Percentiles rank a stretch among this genome's conserved stretches.
These are phyloP conservation scores for Tokudaia tokunoshimensis DNA, from an alignment of 2,797 vertebrate genomes.

Conservation along the genomic window DNA sequence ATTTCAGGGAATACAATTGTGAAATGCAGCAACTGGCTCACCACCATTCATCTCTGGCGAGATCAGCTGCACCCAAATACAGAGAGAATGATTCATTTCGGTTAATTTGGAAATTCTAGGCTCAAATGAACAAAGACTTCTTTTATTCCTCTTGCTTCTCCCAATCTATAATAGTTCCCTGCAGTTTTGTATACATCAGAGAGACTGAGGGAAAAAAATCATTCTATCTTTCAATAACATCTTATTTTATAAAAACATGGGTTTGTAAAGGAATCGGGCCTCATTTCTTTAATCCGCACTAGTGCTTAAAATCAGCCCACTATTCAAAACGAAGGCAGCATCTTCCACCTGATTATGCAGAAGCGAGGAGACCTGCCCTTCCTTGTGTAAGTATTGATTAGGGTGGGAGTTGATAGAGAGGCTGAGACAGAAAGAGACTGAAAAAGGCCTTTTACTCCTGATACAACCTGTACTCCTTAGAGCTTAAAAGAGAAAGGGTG, in stretches of 20 bases:
- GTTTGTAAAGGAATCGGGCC: slow-evolving; percentile 78
- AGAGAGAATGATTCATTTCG: slow-evolving; percentile 68
- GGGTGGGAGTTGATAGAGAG: slow-evolving; percentile 72
- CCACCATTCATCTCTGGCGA: slow-evolving; percentile 23
- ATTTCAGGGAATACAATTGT: slow-evolving; percentile 54
- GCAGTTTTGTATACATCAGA: slow-evolving; percentile 27
- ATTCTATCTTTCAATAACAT: slow-evolving; percentile 77
- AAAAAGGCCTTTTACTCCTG: slow-evolving; percentile 24
- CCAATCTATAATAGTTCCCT: slow-evolving; percentile 49
- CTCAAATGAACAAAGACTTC: slow-evolving; percentile 65
- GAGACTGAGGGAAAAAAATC: background rate
- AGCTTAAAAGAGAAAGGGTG: slow-evolving; percentile 8
- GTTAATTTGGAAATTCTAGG: slow-evolving; percentile 73
- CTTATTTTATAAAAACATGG: slow-evolving; percentile 64
- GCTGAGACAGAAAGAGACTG: slow-evolving; percentile 74
- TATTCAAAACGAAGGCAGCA: slow-evolving; percentile 75
- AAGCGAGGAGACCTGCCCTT: slow-evolving; percentile 78
- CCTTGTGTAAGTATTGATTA: slow-evolving; percentile 80
- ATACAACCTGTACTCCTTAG: background rate
- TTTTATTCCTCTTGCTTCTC: slow-evolving; percentile 59
- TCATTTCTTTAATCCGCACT: slow-evolving; percentile 73
- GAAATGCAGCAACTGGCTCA: background rate
- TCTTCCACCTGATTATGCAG: slow-evolving; percentile 79
- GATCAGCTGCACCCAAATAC: slow-evolving; percentile 40
- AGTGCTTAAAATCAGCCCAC: slow-evolving; percentile 80